Evolutionary conservation across 2,797 vertebrate genomes (phyloP).

Genomic region (Podargus strigoides): DNA sequence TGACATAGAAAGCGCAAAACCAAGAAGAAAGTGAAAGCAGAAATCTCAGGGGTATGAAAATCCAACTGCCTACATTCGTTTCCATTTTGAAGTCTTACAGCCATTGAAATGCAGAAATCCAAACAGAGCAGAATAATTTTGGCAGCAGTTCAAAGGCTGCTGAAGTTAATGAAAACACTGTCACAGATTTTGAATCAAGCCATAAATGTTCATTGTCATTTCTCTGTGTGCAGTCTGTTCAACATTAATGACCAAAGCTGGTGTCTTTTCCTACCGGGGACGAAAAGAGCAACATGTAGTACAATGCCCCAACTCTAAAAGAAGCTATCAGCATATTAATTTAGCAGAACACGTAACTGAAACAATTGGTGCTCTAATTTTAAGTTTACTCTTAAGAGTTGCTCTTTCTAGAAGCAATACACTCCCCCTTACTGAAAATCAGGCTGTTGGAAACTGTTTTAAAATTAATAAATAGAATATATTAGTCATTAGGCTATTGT

Average conservation of each 20-base stretch:
- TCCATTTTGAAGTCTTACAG: constrained; percentile 54
- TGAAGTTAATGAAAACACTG: constrained; percentile 53
- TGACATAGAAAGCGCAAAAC: constrained; percentile 34
- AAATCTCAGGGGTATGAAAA: constrained; percentile 72
- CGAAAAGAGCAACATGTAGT: background rate
- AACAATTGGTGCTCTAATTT: background rate
- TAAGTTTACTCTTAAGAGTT: background rate
- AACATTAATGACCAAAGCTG: background rate
- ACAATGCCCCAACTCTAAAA: background rate
- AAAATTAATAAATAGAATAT: background rate
- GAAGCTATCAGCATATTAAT: background rate
- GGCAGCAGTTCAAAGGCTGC: constrained; percentile 30
- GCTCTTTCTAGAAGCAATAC: background rate
- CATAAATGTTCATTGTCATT: constrained; percentile 37
- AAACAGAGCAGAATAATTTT: constrained; percentile 53
- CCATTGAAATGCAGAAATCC: constrained; percentile 29
- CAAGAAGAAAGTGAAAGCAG: constrained; percentile 51
- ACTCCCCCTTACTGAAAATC: background rate
- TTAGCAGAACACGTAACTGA: background rate
- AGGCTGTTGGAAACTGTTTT: background rate
- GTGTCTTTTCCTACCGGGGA: background rate
- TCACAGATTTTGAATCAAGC: constrained; percentile 15
- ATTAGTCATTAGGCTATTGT: background rate
- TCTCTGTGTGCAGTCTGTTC: background rate
- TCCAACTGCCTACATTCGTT: constrained; percentile 57